Base-by-base conservation (phyloP, 2,888 invertebrate genomes). In the Meteorus colon region DNA sequence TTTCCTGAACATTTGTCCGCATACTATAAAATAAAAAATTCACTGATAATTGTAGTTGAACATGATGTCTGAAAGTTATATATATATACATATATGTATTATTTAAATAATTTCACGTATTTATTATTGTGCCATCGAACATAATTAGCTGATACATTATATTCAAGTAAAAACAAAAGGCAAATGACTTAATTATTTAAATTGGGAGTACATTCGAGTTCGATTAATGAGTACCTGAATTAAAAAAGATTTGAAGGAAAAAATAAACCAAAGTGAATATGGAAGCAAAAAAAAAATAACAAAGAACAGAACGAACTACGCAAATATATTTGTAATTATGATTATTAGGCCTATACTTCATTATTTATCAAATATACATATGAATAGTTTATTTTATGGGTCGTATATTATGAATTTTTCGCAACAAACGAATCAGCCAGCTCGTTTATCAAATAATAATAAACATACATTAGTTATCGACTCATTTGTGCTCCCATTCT, bases 151-250 rank as follows among this genome's bases (percentile, higher is more conserved):
- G n/a, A 71, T 60, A 41, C n/a, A 41, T 24, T 24, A 69, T 10
- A 69, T 16, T 19, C 51, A 69, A 31, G 45, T 14, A 12, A 37
- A 45, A 24, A 24, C 24, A 24, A 69, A 68, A 77, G 45, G 27
- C 60, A 34, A 59, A 48, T 71, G 12, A 51, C 65, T 34, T 24
- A 62, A 74, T 74, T 24, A 66, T 77, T 69, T 51, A 27, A 29
- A 73, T 76, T 72, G 51, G 79, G 78, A 79, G 81, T 79, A 77
- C 79, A 81, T 78, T 78, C 77, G 70, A 79, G 77, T 75, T 62
- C 71, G 75, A 75, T 68, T 78, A 72, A 71, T 74, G 68, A 78
- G 80, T 67, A 76, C 72, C 73, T 68, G 73, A 67, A 31, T 41
- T 65, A 29, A 73, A 67, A 63, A 31, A 31, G 29, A 65, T 27